phyloP scores from a whole-genome alignment of 64 coral and sea anemone genomes.

The Actinia equina region DNA sequence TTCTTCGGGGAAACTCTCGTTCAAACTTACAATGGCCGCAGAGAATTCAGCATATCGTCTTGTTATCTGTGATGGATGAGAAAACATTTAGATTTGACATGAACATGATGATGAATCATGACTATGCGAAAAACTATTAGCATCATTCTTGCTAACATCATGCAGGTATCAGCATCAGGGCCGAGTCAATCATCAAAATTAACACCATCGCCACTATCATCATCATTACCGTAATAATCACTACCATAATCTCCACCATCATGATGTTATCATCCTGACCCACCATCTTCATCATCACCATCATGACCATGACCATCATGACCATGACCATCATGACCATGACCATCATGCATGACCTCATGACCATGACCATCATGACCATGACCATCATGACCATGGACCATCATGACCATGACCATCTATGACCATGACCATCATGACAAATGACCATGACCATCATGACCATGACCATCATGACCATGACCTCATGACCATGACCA shows the following conservation, averaged over 20 bases:
- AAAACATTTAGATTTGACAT: not conserved
- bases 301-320: too few relatives aligned
- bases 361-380: not conserved
- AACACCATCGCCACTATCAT: not conserved
- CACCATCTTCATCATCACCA: not conserved
- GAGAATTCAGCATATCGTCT: constrained; percentile 97
- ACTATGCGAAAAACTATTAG: not conserved
- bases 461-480: not conserved
- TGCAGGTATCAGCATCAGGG: too few relatives aligned
- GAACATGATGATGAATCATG: not conserved
- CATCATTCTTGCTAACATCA: too few relatives aligned
- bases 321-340: too few relatives aligned
- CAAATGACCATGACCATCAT: not conserved
- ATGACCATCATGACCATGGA: not conserved
- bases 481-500: not conserved
- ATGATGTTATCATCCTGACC: not conserved
- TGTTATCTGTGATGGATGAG: constrained; percentile 60
- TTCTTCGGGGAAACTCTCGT: constrained; percentile 99
- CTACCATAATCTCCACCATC: not conserved
- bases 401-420: not conserved
- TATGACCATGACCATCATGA: too few relatives aligned
- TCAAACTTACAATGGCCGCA: constrained; percentile 94
- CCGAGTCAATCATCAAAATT: not conserved
- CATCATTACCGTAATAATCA: not conserved
- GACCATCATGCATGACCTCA: not conserved